Evolutionary conservation across 2,113 vertebrate species (phyloP).

Genomic region (Neogobius melanostomus): DNA sequence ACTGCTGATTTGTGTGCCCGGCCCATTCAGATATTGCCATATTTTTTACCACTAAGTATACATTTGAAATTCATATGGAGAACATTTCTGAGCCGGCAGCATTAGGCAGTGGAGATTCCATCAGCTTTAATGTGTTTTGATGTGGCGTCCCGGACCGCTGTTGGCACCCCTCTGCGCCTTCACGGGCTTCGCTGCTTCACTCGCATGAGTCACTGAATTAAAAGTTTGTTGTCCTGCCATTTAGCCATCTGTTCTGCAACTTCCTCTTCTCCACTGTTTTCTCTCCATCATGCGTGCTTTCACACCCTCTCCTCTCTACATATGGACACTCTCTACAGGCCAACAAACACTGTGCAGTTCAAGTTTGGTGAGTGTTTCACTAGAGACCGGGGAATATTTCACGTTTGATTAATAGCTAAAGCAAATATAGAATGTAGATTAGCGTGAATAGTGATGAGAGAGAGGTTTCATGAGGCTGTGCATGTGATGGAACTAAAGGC

Average conservation of each 20-base stretch:
- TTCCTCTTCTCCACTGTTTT: slow-evolving; percentile 28
- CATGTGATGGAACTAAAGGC: too few species aligned
- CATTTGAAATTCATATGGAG: slow-evolving; percentile 31
- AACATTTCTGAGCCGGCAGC: slow-evolving; percentile 17
- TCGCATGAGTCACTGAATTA: slow-evolving; percentile 36
- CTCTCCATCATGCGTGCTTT: slow-evolving; percentile 8
- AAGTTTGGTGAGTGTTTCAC: slow-evolving; percentile 46
- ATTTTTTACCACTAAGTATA: slow-evolving; percentile 26
- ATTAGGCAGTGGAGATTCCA: slow-evolving; percentile 38
- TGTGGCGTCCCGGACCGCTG: slow-evolving; percentile 41
- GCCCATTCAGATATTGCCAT: slow-evolving; percentile 36
- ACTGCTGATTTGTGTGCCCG: slow-evolving; percentile 26
- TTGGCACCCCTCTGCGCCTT: slow-evolving; percentile 52
- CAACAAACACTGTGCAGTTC: slow-evolving; percentile 18
- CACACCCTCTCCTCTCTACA: slow-evolving; percentile 6
- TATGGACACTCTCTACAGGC: slow-evolving; percentile 20
- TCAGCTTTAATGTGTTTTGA: slow-evolving; percentile 46
- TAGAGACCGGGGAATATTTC: slow-evolving; percentile 19
- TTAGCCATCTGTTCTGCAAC: slow-evolving; percentile 59
- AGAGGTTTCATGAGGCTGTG: too few species aligned
- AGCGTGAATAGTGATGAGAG: too few species aligned
- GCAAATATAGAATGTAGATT: background rate
- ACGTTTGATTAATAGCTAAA: slow-evolving; percentile 28
- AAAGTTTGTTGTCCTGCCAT: slow-evolving; percentile 61
- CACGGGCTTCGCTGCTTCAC: slow-evolving; percentile 34